Base-by-base conservation (phyloP, 2,888 invertebrate species). In the Zele albiditarsus region DNA sequence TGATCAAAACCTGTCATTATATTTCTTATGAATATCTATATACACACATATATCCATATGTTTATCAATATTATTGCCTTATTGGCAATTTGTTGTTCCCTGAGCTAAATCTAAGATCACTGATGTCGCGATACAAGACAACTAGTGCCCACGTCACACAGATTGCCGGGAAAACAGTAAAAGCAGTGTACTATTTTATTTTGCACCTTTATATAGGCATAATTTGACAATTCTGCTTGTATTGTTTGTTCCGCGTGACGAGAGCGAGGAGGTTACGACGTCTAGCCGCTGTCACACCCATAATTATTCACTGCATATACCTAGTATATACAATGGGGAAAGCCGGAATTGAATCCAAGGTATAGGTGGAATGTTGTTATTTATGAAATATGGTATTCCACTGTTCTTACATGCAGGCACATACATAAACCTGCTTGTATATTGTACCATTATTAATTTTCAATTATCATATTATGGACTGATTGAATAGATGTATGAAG, bases 141-240 rank as follows among this genome's bases (percentile, higher is more conserved):
- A 86, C 86, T 85, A 85, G 85, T 81, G 85, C 85, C 84, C 85
- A 84, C 84, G 83, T 83, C 86, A 83, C 84, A 85, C 82, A 84
- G 84, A 81, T 38, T 31, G 27, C 23, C 57, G 49, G 69, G 31
- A 58, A 46, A 60, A 73, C 75, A 14, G 3, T 58, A 27, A 20
- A 58, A 58, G 20, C 57, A 63, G 53, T 63, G 49, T 33, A 33
- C n/a, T 42, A 42, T 57, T 10, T 20, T 42, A 42, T 49, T 27
- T 20, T 33, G 62, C 23, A 69, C 33, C 28, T 42, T 8, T n/a
- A n/a, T n/a, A 60, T 60, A 49, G n/a, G 16, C 3, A 68, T 73
- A 27, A 20, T n/a, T 67, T 12, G 16, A 70, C 14, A 25, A 28
- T 31, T 38, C 38, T 16, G 38, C 20, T 68, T 25, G 71, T 71